Evolutionary conservation across 2,797 vertebrate species (phyloP).

Genomic region (Rhabdomys pumilio): DNA sequence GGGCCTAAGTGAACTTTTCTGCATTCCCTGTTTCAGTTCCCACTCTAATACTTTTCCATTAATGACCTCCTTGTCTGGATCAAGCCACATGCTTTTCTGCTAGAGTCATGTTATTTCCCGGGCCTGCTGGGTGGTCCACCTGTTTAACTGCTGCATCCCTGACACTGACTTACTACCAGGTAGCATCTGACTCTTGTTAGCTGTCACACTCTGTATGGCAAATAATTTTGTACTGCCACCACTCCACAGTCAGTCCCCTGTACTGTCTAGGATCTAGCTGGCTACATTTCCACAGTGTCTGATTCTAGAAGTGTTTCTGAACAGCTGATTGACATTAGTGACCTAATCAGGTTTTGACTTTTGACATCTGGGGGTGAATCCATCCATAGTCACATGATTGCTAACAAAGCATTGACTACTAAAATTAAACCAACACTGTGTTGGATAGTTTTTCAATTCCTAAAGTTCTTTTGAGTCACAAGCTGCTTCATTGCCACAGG

Average conservation of each 20-base stretch:
- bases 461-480: slow-evolving; percentile 9
- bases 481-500: not conserved
- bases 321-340: not conserved
- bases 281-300: not conserved
- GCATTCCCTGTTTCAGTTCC: not conserved
- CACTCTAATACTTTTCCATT: not conserved
- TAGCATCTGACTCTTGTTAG: not conserved
- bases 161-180: not conserved
- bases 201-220: not conserved
- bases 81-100: not conserved
- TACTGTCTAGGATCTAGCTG: not conserved
- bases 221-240: not conserved
- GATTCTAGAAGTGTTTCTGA: not conserved
- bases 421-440: slow-evolving; percentile 4
- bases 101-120: not conserved
- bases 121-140: not conserved
- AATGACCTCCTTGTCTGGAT: not conserved
- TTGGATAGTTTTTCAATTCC: slow-evolving; percentile 38
- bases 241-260: not conserved
- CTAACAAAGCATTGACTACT: slow-evolving; percentile 9
- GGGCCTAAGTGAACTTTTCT: slow-evolving; percentile 19
- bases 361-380: not conserved
- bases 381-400: not conserved
- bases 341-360: slow-evolving; percentile 13
- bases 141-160: not conserved